Evolutionary conservation across 2,113 vertebrate genomes (phyloP).

Genomic region (Percina caprodes): DNA sequence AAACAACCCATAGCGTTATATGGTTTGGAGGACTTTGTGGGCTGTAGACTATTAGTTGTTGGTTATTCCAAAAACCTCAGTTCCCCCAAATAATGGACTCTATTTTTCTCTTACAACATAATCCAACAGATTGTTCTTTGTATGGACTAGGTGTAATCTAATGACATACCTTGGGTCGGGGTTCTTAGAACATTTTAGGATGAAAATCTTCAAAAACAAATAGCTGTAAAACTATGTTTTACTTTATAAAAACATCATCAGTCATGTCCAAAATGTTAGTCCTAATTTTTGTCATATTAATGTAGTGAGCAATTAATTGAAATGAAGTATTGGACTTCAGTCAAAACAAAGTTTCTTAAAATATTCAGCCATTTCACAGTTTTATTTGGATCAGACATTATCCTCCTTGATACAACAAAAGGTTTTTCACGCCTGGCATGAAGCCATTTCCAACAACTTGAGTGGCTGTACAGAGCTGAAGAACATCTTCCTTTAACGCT

Average conservation of each 20-base stretch:
- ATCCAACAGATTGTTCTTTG: not conserved
- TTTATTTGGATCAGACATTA: constrained; percentile 16
- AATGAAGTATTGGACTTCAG: not conserved
- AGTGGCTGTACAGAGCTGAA: constrained; percentile 39
- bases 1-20: too few species aligned
- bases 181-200: not conserved
- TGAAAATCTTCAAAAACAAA: not conserved
- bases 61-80: too few species aligned
- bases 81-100: not conserved
- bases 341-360: not conserved
- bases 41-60: not conserved
- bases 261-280: not conserved
- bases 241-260: not conserved
- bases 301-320: not conserved
- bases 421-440: constrained; percentile 36
- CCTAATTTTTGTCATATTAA: not conserved
- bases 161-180: not conserved
- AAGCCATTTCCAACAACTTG: constrained; percentile 37
- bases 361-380: not conserved
- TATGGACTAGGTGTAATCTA: not conserved
- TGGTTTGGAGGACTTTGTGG: too few species aligned
- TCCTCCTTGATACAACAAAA: constrained; percentile 15
- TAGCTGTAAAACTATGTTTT: not conserved
- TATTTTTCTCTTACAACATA: not conserved
- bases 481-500: constrained; percentile 50